phyloP scores from a whole-genome alignment of 2,888 invertebrate genomes.

The Scaptomyza flava region DNA sequence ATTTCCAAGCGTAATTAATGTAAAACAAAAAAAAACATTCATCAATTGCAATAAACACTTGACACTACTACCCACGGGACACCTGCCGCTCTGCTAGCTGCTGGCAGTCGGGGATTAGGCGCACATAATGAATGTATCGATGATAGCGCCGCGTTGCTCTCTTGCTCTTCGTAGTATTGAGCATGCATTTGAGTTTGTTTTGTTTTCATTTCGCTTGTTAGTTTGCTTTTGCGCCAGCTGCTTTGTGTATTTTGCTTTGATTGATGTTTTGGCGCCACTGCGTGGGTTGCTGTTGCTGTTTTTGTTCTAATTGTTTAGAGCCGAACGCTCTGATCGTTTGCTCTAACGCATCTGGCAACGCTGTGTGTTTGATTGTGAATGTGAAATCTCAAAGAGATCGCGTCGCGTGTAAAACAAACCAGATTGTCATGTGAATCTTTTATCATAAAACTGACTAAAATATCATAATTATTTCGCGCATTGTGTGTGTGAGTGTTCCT shows the following conservation, averaged over 20 bases:
- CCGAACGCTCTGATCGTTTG: slow-evolving; percentile 5
- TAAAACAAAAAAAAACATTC: slow-evolving; percentile 39
- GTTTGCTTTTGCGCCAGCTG: slow-evolving; percentile 19
- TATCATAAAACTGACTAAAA: too few species aligned
- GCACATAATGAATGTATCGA: slow-evolving; percentile 68
- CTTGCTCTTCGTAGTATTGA: background rate
- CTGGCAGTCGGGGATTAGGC: slow-evolving; percentile 57
- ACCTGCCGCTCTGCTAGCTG: slow-evolving; percentile 29
- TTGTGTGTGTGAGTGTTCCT: background rate
- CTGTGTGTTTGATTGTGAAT: slow-evolving; percentile 7
- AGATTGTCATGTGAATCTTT: slow-evolving; percentile 71
- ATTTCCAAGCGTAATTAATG: slow-evolving; percentile 49
- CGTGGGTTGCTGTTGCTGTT: slow-evolving; percentile 43
- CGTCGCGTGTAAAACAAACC: slow-evolving; percentile 62
- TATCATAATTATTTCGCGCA: background rate
- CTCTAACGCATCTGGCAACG: slow-evolving; percentile 48
- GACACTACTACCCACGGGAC: slow-evolving; percentile 7
- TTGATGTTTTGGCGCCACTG: slow-evolving; percentile 75
- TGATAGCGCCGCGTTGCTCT: slow-evolving; percentile 3
- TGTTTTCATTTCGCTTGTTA: slow-evolving; percentile 35
- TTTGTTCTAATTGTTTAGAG: slow-evolving; percentile 38
- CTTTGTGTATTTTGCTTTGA: slow-evolving; percentile 60
- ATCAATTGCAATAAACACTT: slow-evolving; percentile 56
- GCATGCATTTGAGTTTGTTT: slow-evolving; percentile 30
- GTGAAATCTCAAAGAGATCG: slow-evolving; percentile 38